Base-by-base conservation (phyloP, 1,140 invertebrate genomes). In the Drosophila kepulauana region DNA sequence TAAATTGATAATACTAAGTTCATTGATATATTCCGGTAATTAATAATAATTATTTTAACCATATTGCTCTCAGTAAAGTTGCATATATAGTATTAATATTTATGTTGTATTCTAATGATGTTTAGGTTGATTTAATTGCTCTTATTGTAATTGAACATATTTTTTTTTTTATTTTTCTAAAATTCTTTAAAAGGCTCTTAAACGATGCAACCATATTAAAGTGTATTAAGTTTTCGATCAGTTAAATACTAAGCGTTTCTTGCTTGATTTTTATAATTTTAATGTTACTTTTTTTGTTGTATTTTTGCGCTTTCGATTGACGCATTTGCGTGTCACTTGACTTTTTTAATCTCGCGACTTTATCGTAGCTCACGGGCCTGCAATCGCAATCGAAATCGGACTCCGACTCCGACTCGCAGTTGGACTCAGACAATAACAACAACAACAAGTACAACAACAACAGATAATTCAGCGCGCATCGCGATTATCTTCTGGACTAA, bases 271-370 rank as follows among this genome's bases (percentile, higher is more conserved):
- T 54, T 35, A 43, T 52, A 68, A 41, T 52, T 59, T 79, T 35
- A 67, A 52, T 70, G 74, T 64, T 65, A 58, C 56, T 63, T 54
- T 68, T 30, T 30, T 41, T 72, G n/a, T 48, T 57, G 38, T 69
- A 46, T 71, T 67, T 76, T 81, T 69, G 33, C 46, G 56, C 49
- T 71, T 65, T 64, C 78, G 81, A 88, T 88, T 88, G 85, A 88
- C 85, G 85, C 81, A 88, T 78, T 89, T 88, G 72, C 71, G 72
- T 81, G 85, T 89, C 86, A 81, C 86, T 90, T 90, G 85, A 89
- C 85, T 85, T 81, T 85, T 75, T 85, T 88, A 88, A 88, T 88
- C 85, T 88, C 81, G 85, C 85, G 86, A 85, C 85, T 88, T 87
- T 88, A 88, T 89, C 81, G 75, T 90, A 79, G 78, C 84, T 85